Percentiles rank a stretch among this genome's conserved stretches.
Conservation (phyloP, 2,888 invertebrate species). For the Lasioglossum malachurum region DNA sequence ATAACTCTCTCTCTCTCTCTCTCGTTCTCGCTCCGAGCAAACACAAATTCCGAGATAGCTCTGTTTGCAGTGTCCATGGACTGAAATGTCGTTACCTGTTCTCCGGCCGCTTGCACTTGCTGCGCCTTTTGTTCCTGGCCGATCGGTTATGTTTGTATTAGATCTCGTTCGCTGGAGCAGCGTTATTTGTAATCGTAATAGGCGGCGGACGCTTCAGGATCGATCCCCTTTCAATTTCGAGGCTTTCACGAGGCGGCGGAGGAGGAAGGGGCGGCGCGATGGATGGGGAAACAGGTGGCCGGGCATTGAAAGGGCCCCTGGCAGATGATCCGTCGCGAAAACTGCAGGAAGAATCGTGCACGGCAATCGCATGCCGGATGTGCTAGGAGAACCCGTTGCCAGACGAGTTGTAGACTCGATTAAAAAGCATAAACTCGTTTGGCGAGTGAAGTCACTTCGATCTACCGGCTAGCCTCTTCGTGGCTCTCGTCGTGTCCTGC, state of each 20-base stretch:
- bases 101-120: constrained; percentile 50
- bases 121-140: background rate
- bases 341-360: constrained; percentile 56
- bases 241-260: constrained; percentile 24
- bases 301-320: constrained; percentile 35
- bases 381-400: constrained; percentile 67
- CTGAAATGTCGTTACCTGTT: constrained; percentile 37
- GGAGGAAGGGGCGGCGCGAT: constrained; percentile 28
- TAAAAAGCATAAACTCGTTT: constrained; percentile 73
- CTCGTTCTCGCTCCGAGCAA: constrained; percentile 14
- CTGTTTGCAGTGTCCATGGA: constrained; percentile 64
- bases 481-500: background rate
- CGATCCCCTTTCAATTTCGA: background rate
- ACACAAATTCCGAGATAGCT: constrained; percentile 62
- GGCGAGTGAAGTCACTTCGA: constrained; percentile 51
- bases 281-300: constrained; percentile 58
- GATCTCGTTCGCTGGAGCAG: background rate
- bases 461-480: constrained; percentile 26
- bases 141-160: constrained; percentile 12
- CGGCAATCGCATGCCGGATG: constrained; percentile 69
- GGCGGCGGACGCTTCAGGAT: background rate
- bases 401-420: constrained; percentile 70
- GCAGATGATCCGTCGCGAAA: constrained; percentile 58
- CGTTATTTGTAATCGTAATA: background rate
- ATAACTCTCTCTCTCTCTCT: constrained; percentile 27